These are phyloP conservation scores for Hartigia nigra DNA, from an alignment of 2,888 invertebrate genomes.

Conservation along the genomic window DNA sequence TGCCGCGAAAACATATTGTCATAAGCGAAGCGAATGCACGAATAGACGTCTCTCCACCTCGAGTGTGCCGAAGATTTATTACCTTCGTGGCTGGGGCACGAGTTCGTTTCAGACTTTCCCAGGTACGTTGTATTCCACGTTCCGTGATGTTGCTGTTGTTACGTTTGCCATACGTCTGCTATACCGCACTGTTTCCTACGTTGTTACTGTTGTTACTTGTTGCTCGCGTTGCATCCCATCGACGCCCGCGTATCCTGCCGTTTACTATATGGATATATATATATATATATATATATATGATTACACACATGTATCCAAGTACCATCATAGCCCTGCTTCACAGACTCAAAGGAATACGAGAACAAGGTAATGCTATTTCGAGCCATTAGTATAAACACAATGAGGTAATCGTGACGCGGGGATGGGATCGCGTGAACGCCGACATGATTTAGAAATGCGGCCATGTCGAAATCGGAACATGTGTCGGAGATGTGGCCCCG, in stretches of 20 bases:
- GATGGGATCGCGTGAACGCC: conserved; percentile 16
- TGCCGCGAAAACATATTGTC: conserved; percentile 31
- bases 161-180: background rate
- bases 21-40: conserved; percentile 24
- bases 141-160: background rate
- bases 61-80: conserved; percentile 63
- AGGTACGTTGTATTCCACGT: conserved; percentile 28
- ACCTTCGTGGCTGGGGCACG: conserved; percentile 33
- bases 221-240: background rate
- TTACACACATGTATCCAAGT: no score
- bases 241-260: background rate
- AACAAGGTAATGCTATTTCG: conserved; percentile 37
- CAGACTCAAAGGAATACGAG: conserved; percentile 34
- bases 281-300: conserved; percentile 4
- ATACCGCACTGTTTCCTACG: background rate
- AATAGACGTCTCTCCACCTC: conserved; percentile 50
- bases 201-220: background rate
- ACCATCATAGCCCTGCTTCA: conserved; percentile 7
- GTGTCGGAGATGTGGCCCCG: background rate
- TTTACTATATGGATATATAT: background rate
- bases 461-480: conserved; percentile 19
- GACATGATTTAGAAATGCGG: conserved; percentile 27
- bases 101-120: conserved; percentile 52
- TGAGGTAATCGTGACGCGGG: conserved; percentile 39
- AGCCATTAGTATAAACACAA: conserved; percentile 55